Percentiles rank a stretch among this genome's conserved stretches.
Evolutionary conservation across 2,113 vertebrate genomes (phyloP).

Genomic region (Phalacrocorax brasilianus): DNA sequence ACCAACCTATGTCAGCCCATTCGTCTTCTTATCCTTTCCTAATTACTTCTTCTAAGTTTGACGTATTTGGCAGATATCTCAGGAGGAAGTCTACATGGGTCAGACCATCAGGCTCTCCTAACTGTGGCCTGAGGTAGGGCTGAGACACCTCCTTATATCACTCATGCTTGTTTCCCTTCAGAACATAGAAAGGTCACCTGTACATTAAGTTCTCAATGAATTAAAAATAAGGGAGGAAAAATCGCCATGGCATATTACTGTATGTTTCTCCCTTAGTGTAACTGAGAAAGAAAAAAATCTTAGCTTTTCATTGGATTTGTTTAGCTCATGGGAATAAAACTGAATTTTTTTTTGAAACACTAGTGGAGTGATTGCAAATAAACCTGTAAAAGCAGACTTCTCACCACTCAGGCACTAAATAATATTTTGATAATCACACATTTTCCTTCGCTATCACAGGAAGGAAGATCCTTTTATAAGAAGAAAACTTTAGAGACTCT

Average conservation of each 20-base stretch:
- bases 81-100: neutral
- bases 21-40: neutral
- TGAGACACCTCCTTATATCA: neutral
- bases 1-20: neutral
- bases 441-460: neutral
- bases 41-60: neutral
- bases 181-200: neutral
- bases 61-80: neutral
- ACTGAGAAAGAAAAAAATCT: neutral
- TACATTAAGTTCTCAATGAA: neutral
- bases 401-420: neutral
- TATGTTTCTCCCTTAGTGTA: neutral
- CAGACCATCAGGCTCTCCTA: neutral
- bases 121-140: neutral
- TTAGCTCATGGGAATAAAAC: neutral
- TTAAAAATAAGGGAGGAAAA: neutral
- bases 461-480: neutral
- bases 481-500: neutral
- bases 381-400: neutral
- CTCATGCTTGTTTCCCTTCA: neutral
- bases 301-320: neutral
- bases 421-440: neutral
- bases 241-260: neutral
- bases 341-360: neutral
- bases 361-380: neutral